A percentile compares a stretch with the other conserved stretches of the same genome.
phyloP scores from a whole-genome alignment of 1,140 invertebrate genomes.

The Fopius arisanus region DNA sequence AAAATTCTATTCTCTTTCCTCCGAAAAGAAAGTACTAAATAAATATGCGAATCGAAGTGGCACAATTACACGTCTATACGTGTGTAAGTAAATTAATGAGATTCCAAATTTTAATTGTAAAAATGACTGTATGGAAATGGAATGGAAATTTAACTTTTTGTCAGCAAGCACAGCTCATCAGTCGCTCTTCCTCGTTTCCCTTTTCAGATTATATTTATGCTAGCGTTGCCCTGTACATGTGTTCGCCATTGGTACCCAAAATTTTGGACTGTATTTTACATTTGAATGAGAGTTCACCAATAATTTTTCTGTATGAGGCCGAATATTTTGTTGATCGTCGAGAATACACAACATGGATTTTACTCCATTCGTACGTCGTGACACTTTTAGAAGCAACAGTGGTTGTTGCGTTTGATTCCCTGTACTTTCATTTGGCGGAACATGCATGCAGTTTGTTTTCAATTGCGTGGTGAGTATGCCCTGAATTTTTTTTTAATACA shows the following conservation, averaged over 20 bases:
- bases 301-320: constrained; percentile 20
- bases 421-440: constrained; percentile 25
- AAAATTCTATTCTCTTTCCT: too few relatives aligned
- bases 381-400: constrained; percentile 18
- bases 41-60: too few relatives aligned
- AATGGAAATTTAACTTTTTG: too few relatives aligned
- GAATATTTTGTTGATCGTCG: constrained; percentile 33
- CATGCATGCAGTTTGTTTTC: constrained; percentile 33
- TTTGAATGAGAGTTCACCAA: constrained; percentile 27
- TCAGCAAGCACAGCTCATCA: too few relatives aligned
- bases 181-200: too few relatives aligned
- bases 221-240: not conserved
- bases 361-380: constrained; percentile 27
- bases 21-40: too few relatives aligned
- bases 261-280: constrained; percentile 29
- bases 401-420: constrained; percentile 24
- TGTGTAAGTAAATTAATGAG: too few relatives aligned
- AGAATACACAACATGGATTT: constrained; percentile 24
- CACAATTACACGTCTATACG: too few relatives aligned
- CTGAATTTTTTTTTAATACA: too few relatives aligned
- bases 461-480: constrained; percentile 31
- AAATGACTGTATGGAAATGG: too few relatives aligned
- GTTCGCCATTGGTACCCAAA: constrained; percentile 24
- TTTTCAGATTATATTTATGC: constrained; percentile 22
- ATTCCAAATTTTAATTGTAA: too few relatives aligned